A percentile compares a stretch with the other conserved stretches of the same genome.
phyloP scores from a whole-genome alignment of 2,888 invertebrate genomes.

The Calephelis perditalis region DNA sequence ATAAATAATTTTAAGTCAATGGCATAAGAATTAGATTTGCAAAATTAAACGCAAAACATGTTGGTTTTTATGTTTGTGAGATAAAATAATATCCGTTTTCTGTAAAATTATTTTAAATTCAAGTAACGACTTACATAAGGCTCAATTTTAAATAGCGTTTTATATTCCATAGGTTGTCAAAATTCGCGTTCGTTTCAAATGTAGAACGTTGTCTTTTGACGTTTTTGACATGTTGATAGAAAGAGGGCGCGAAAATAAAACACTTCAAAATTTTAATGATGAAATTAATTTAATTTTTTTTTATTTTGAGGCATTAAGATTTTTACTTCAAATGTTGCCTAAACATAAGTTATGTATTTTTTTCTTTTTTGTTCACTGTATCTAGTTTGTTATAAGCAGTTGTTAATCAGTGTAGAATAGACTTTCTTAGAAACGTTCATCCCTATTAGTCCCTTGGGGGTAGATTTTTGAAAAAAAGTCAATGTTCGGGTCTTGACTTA shows the following conservation, averaged over 20 bases:
- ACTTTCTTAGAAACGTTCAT: too few relatives aligned
- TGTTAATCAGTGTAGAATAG: too few relatives aligned
- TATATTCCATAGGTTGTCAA: slow-evolving; percentile 22
- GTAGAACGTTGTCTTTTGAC: slow-evolving; percentile 44
- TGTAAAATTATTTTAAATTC: background rate
- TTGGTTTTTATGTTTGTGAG: background rate
- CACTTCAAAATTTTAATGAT: slow-evolving; percentile 18
- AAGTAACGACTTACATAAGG: background rate
- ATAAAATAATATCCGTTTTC: background rate
- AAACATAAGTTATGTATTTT: too few relatives aligned
- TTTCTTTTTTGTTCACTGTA: too few relatives aligned
- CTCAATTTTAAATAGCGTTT: slow-evolving; percentile 15
- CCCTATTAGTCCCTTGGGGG: too few relatives aligned
- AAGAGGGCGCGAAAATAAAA: slow-evolving; percentile 33
- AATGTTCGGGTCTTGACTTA: too few relatives aligned
- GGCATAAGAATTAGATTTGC: background rate
- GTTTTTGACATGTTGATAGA: slow-evolving; percentile 43
- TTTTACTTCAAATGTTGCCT: too few relatives aligned
- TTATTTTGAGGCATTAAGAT: too few relatives aligned
- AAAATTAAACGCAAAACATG: slow-evolving; percentile 14
- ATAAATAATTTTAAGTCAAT: background rate
- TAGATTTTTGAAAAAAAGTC: too few relatives aligned
- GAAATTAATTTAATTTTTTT: too few relatives aligned
- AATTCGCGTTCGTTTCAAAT: slow-evolving; percentile 40
- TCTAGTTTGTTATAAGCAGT: too few relatives aligned